Conservation (phyloP, 1,140 invertebrate species). For the Papilio aristodemus region DNA sequence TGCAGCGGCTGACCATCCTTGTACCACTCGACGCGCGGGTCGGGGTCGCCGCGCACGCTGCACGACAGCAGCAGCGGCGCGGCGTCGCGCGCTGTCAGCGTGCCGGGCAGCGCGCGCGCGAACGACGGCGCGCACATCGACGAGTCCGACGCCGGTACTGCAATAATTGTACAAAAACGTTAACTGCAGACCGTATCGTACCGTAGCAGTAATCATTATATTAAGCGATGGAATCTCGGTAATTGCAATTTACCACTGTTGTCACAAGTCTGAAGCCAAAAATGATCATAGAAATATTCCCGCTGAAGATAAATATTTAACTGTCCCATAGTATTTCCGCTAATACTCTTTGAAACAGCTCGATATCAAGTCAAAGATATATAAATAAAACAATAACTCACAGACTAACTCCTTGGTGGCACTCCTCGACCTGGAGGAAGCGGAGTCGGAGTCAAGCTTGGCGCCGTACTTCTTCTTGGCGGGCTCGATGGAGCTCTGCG, state of each 20-base stretch:
- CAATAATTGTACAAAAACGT: conserved; percentile 19
- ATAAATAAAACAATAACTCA: conserved; percentile 79
- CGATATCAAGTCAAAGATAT: no score
- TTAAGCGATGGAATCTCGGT: no score
- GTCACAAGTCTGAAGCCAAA: no score
- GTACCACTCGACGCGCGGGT: conserved; percentile 92
- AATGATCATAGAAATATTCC: no score
- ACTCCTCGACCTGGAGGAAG: conserved; percentile 89
- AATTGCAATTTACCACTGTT: no score
- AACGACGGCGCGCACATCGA: conserved; percentile 93
- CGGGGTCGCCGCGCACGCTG: conserved; percentile 93
- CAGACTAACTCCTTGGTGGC: conserved; percentile 94
- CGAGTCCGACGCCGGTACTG: conserved; percentile 91
- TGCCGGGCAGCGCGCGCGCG: conserved; percentile 85
- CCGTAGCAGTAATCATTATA: no score
- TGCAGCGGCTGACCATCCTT: conserved; percentile 80
- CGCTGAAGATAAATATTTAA: no score
- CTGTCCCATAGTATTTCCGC: no score
- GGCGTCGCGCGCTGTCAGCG: conserved; percentile 88
- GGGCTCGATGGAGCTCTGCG: conserved; percentile 70
- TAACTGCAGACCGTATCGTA: no score
- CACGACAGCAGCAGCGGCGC: conserved; percentile 89
- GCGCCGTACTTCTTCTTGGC: conserved; percentile 89
- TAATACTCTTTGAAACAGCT: no score
- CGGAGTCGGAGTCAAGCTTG: conserved; percentile 83